Evolutionary conservation across 2,797 vertebrate species (phyloP), one percentile per base, ranked within the genome.

Genomic region (Syngnathus rostellatus): DNA sequence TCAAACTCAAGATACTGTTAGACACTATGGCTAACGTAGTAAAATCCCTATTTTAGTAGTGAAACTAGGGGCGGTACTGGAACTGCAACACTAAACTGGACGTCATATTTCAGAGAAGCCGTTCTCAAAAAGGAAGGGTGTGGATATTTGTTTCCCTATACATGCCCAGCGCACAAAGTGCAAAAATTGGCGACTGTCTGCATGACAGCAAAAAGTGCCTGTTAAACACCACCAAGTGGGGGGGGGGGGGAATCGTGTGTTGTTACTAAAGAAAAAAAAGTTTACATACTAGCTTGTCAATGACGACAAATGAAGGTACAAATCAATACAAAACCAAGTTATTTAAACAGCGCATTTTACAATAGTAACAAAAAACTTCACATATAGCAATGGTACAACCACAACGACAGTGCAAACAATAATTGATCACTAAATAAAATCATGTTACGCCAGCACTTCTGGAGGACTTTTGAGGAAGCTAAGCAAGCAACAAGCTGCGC

Each of bases 101-200:
- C 51, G 21, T 61, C 39, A n/a, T 19, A 77, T 67, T 54, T 40
- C 70, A 67, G 54, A 67, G 65, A 81, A 63, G 76, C 69, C 72
- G 65, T 67, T 83, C 81, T 83, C 79, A 77, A 51, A 83, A 64
- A 87, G 84, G 77, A 89, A 89, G 87, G 87, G 86, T 87, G 87
- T 88, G 87, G 87, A 78, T 86, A 83, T 79, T 75, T 85, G 81
- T 85, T 85, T 83, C 75, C 65, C 67, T 72, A 66, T 65, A 40
- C 3, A 70, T 50, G 65, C 63, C 62, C 46, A 59, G 43, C 63
- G 14, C 25, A 62, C 59, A 8, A 63, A 54, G 62, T 10, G 25
- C 12, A 6, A 38, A 55, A 68, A 4, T 46, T 38, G 6, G 0
- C 11, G 23, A 0, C 6, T 14, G 16, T 40, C 12, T 48, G 12